Evolutionary conservation across 37 sponge, comb jelly and placozoan species (phyloP), one percentile per base, ranked within the genome.

Genomic region (Spongilla lacustris): DNA sequence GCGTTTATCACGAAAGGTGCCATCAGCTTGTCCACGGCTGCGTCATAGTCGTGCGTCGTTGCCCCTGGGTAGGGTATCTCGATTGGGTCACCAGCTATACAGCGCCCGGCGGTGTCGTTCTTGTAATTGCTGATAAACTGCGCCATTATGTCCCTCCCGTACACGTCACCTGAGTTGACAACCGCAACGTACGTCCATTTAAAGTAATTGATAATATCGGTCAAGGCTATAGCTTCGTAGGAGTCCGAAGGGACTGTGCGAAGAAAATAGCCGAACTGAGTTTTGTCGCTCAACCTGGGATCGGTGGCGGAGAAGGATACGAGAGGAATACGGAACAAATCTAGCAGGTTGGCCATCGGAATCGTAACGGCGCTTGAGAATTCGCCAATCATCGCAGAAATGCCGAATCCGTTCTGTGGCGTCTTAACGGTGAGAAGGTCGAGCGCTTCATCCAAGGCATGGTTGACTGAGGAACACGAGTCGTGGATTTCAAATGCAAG

Each of bases 171-270:
- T 30, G 91, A 76, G 46, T 83, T 4, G 33, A 87, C 28, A 2
- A 49, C 77, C 76, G 32, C 36, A 6, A 92, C 90, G 77, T 87
- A 93, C 19, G 79, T 85, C 94, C 94, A 93, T 24, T 88, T 86
- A 82, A 88, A 91, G 5, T 41, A 12, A 9, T 35, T 32, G 4
- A 88, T 69, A 1, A 96, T 84, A 30, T 84, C 91, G 10, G 79
- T 86, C 71, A 96, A 93, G 49, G 91, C 94, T 19, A 37, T 30
- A 19, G 96, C 89, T 76, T 96, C 93, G 48, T 89, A 83, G 19
- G 22, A 46, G 82, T 96, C 96, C 2, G 96, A 89, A 36, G 96
- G 94, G 14, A 96, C 74, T 0, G 94, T 91, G 21, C 96, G 88
- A 24, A 96, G 73, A 74, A 96, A 96, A 67, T 88, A 93, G 26